Evolutionary conservation across 2,888 invertebrate species (phyloP), one percentile per base, ranked within the genome.

Genomic region (Dascillus cervinus): DNA sequence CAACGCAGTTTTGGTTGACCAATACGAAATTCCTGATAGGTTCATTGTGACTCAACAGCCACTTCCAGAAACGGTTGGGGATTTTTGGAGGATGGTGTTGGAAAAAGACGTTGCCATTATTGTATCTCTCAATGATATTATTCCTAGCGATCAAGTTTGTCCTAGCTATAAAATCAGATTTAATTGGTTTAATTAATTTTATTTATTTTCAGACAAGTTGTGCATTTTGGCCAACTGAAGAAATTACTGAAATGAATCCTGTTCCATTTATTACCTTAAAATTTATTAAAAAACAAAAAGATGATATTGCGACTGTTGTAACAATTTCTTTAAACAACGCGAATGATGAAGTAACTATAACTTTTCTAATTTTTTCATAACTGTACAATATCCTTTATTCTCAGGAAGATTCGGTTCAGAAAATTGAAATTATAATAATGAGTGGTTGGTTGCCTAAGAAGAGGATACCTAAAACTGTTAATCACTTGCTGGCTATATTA

Each of bases 11-110:
- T 23, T 31, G 37, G 60, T 64, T 2, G 57, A 59, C 29, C 55
- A 59, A 15, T 53, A 55, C 27, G 48, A 43, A 26, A 38, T 38
- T 27, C 56, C 53, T 13, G 51, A 55, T 39, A 58, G 57, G 29
- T 62, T 60, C 25, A 47, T 65, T 3, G 58, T 56, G 0, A 56
- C 63, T 0, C 62, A 65, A 34, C 46, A 56, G 11, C 64, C 65
- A 3, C 23, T 64, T 26, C 56, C 58, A 1, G 36, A 48, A 2
- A 64, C 65, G 1, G 39, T 57, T 2, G 43, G 38, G 4, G 63
- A 64, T 44, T 65, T 65, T 35, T 65, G 65, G 65, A 50, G 58
- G 31, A 55, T 65, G 56, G 34, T 64, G 2, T 46, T 53, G 4
- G 63, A 64, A 35, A 48, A 55, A 12, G 52, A 55, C 32, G 46